phyloP scores from a whole-genome alignment of 2,888 invertebrate genomes.

The Metalampra italica region DNA sequence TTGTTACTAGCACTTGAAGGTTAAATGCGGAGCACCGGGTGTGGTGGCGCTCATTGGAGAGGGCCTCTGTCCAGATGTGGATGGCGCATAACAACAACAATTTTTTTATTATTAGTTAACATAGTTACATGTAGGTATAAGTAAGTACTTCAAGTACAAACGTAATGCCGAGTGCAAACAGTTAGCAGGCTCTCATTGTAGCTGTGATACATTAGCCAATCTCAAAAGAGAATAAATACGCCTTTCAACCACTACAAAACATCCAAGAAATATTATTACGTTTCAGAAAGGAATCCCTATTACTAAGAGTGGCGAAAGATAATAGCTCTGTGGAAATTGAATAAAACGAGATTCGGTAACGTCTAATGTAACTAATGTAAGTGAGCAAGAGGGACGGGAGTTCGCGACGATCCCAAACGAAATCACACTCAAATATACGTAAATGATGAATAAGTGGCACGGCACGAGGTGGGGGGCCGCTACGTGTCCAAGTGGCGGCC shows the following conservation, averaged over 20 bases:
- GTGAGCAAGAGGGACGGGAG: constrained; percentile 52
- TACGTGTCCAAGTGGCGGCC: constrained; percentile 69
- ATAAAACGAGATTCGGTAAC: constrained; percentile 62
- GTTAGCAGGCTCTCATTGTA: no score
- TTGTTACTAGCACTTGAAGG: no score
- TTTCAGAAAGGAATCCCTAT: constrained; percentile 47
- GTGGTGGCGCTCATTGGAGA: no score
- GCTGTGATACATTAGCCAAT: not conserved
- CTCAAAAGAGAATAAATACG: constrained; percentile 17
- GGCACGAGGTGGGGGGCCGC: constrained; percentile 34
- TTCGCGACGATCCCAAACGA: constrained; percentile 62
- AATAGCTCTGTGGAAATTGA: constrained; percentile 61
- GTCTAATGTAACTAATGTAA: constrained; percentile 65
- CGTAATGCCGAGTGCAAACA: no score
- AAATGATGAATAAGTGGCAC: constrained; percentile 70
- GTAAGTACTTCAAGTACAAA: no score
- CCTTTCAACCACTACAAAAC: constrained; percentile 35
- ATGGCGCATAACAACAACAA: no score
- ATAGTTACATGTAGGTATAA: no score
- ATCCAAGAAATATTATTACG: constrained; percentile 45
- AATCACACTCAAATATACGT: constrained; percentile 73
- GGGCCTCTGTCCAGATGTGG: no score
- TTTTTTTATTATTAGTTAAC: no score
- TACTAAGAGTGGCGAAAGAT: constrained; percentile 57
- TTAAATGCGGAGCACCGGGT: no score